These are phyloP conservation scores for Glaucidium brasilianum DNA, from an alignment of 2,113 vertebrate species.

Conservation along the genomic window DNA sequence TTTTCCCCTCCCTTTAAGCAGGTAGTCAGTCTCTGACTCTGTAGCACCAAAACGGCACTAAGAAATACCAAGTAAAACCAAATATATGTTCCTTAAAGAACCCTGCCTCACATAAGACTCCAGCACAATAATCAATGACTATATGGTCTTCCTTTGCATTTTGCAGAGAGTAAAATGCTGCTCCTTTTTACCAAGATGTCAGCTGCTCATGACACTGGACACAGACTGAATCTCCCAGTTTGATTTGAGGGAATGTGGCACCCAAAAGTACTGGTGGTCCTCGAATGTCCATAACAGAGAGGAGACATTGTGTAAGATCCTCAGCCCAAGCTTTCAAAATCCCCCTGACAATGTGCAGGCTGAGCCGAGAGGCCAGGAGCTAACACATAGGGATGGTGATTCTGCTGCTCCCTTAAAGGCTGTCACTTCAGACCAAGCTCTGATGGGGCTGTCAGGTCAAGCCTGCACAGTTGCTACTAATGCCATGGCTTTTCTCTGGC, in stretches of 20 bases:
- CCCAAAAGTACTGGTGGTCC: background rate
- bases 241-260: background rate
- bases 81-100: background rate
- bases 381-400: rapidly evolving
- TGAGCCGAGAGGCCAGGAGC: background rate
- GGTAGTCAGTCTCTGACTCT: background rate
- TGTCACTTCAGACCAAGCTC: background rate
- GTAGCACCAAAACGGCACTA: background rate
- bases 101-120: background rate
- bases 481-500: rapidly evolving
- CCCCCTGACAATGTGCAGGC: background rate
- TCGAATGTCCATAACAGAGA: background rate
- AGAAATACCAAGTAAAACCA: background rate
- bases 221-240: background rate
- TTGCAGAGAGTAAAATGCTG: background rate
- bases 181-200: background rate
- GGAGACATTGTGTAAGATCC: background rate
- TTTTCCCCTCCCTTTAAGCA: background rate
- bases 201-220: background rate
- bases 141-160: background rate
- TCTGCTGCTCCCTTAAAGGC: background rate
- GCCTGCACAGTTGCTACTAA: background rate
- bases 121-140: background rate
- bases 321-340: background rate
- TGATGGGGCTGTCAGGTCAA: background rate